Evolutionary conservation across 2,113 vertebrate species (phyloP), one percentile per base, ranked within the genome.

Genomic region (Ailuropoda melanoleuca): DNA sequence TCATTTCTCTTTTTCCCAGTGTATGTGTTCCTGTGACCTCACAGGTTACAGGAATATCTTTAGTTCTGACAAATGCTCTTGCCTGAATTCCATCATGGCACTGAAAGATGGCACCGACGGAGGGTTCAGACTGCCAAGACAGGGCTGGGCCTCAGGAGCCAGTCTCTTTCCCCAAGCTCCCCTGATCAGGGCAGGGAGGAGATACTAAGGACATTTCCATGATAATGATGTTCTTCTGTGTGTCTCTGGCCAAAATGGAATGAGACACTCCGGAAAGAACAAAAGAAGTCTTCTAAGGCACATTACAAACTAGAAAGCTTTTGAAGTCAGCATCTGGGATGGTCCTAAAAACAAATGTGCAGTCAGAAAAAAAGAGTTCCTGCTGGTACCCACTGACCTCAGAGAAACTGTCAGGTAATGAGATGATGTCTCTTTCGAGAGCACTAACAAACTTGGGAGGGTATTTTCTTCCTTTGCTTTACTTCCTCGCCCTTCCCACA

Each of bases 331-430:
- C 66, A 43, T 78, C 88, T 62, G 66, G 50, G 43, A 31, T 60
- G 18, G 55, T 68, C 72, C 53, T 72, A 50, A 91, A 93, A 96
- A 85, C 70, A 94, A 93, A 82, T 24, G 50, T 72, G n/a, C 11
- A 55, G 88, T 58, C 68, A 34, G 89, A 94, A 58, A 80, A n/a
- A 87, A 93, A 85, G 75, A 90, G 90, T 97, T 50, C 29, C 78
- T 21, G 24, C 90, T 64, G 55, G 78, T 62, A 50, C 39, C 3
- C 0, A 18, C 89, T 15, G 53, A 80, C 70, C 88, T 88, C 92
- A 82, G 37, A 14, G 86, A 74, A 31, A 15, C 82, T 11, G 21
- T 6, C 92, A 62, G 31, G 56, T 18, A 48, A 85, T 62, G 70
- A 75, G 88, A 93, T 81, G 39, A 23, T 72, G 66, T 93, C 24